These are phyloP conservation scores for Ernsta delagoae DNA, from an alignment of 2,888 invertebrate species.

Conservation along the genomic window DNA sequence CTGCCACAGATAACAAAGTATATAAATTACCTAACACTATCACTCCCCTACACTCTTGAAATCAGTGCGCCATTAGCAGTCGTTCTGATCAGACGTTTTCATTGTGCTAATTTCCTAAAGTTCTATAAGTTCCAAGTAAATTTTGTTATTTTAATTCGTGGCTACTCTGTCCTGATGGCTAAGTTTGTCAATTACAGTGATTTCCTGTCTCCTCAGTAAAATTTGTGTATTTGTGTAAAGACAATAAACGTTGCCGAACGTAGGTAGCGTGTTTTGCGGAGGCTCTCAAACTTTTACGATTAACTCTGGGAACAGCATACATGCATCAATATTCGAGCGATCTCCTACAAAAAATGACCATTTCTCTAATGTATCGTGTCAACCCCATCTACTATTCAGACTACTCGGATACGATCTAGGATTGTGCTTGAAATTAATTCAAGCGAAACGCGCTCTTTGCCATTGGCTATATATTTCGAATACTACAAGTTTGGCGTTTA, in stretches of 20 bases:
- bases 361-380: constrained; percentile 81
- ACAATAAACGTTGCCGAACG: constrained; percentile 28
- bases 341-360: constrained; percentile 79
- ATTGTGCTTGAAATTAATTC: constrained; percentile 60
- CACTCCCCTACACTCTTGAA: constrained; percentile 43
- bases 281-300: constrained; percentile 56
- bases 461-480: constrained; percentile 81
- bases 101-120: constrained; percentile 5
- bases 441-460: constrained; percentile 60
- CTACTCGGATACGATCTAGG: constrained; percentile 87
- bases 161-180: constrained; percentile 68
- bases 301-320: constrained; percentile 66
- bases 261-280: constrained; percentile 38
- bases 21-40: constrained; percentile 69
- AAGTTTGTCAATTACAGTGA: constrained; percentile 71
- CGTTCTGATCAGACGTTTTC: constrained; percentile 50
- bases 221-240: constrained; percentile 49
- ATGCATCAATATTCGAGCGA: constrained; percentile 74
- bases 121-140: not conserved
- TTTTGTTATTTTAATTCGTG: constrained; percentile 33
- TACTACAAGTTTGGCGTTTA: constrained; percentile 79
- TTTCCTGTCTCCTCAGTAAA: constrained; percentile 74
- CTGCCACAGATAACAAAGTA: constrained; percentile 64
- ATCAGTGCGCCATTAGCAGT: constrained; percentile 43
- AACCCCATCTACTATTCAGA: constrained; percentile 89